Base-by-base conservation (phyloP, 2,113 vertebrate genomes). In the Myotis yumanensis region DNA sequence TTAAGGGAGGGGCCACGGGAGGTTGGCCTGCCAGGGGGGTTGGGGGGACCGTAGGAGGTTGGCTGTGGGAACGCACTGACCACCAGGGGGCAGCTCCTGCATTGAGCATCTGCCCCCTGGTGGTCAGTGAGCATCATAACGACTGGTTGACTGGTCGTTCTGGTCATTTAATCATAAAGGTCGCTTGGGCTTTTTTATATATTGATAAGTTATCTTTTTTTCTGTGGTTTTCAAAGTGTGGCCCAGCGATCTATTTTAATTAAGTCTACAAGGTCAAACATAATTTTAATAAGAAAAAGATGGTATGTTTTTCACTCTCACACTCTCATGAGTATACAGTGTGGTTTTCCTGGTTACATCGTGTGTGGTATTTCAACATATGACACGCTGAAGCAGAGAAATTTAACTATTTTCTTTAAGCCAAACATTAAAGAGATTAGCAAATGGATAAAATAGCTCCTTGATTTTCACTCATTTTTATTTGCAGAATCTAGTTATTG, bases 381-480 rank as follows among this genome's bases (percentile, higher is more conserved):
- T 35, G 16, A 82, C 91, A 77, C 7, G 3, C 16, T 93, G 11
- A 90, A 80, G 25, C 4, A 72, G 40, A 88, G 15, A 72, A 83
- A 82, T 14, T 18, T 62, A 25, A 59, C 30, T 57, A 7, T 48
- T 48, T 64, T 23, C n/a, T 54, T 54, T 16, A 69, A 69, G 16
- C 23, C 9, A 87, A 48, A n/a, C 4, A 28, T 46, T 71, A 37
- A 76, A 66, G 46, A 89, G 22, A 77, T 37, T 86, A 52, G 2
- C 1, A 59, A 79, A 72, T 37, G 4, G 28, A 32, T 51, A 37
- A 82, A 57, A 32, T 59, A 62, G 89, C 64, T 35, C 11, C 17
- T 32, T 16, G 72, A 28, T 82, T 86, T 43, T 82, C 59, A 75
- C 11, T 66, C n/a, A 80, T 46, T 91, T 88, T 96, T 76, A 86